Base-by-base conservation (phyloP, 2,888 invertebrate genomes). In the Spatulosminthurus flaviceps region DNA sequence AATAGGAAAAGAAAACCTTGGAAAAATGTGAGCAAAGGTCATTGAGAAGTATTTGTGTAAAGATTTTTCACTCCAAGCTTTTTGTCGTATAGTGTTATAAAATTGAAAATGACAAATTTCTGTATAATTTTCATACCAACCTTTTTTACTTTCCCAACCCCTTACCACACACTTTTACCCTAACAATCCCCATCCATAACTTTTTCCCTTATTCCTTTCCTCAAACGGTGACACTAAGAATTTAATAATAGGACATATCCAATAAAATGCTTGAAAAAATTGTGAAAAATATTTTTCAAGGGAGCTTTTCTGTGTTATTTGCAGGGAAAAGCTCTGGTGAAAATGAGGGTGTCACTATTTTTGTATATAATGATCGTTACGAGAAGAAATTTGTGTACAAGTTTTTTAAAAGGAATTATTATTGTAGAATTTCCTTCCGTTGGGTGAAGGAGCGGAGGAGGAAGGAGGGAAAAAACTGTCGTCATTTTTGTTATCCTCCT, bases 101-200 rank as follows among this genome's bases (percentile, higher is more conserved):
- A 51, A 51, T 51, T 19, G 16, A 51, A 21, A 19, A 70, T 34
- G 70, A 70, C 19, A 29, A 70, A 70, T 70, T 70, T 70, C 13
- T 70, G 70, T 11, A 51, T 51, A 67, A 67, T 67, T 67, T 67
- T 28, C 1, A 24, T 11, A 9, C 64, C 34, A n/a, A n/a, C n/a
- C n/a, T n/a, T n/a, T n/a, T n/a, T n/a, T n/a, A n/a, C n/a, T 34
- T 9, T 34, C 34, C 34, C 9, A 34, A 4, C 4, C 34, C 34
- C 9, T 51, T 51, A 2, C n/a, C 51, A 13, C 51, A 51, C 28
- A 21, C 5, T 1, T 24, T 28, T 28, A 28, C 9, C 28, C 26
- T 22, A 64, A 24, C 26, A 64, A 24, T 22, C 64, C 21, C 64
- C 26, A 24, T n/a, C 64, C 26, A 24, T n/a, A 67, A 24, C 28